These are phyloP conservation scores for Oreortyx pictus DNA, from an alignment of 2,797 vertebrate genomes.

Conservation along the genomic window DNA sequence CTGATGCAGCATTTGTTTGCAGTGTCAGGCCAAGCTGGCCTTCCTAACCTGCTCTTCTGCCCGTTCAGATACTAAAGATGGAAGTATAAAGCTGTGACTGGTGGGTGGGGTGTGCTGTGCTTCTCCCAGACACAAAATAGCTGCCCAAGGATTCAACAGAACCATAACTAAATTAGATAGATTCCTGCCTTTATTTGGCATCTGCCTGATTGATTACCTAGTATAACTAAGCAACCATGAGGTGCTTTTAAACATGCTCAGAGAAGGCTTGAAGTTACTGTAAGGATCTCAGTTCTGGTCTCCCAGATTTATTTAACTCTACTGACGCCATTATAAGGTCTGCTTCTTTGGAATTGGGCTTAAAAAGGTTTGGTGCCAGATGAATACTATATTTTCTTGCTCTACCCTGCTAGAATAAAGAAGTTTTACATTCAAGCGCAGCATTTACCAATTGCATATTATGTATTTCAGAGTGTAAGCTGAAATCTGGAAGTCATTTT, in stretches of 20 bases:
- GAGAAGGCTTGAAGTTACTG: not conserved
- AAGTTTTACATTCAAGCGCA: not conserved
- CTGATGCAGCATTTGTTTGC: fast-evolving
- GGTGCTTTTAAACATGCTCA: not conserved
- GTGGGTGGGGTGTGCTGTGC: not conserved
- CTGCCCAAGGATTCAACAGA: not conserved
- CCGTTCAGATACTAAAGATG: not conserved
- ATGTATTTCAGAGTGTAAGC: not conserved
- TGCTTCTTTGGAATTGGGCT: not conserved
- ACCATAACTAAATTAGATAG: not conserved
- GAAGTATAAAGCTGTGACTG: not conserved
- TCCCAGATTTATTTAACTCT: not conserved
- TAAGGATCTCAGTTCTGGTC: not conserved
- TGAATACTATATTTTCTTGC: not conserved
- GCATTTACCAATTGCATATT: not conserved
- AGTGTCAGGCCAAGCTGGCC: fast-evolving
- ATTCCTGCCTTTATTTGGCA: not conserved
- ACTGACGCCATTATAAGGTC: not conserved
- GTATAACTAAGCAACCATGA: not conserved
- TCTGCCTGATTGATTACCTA: not conserved
- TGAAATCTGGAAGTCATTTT: not conserved
- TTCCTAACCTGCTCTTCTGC: not conserved
- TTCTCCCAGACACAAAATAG: not conserved
- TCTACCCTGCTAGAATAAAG: not conserved
- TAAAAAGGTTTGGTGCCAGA: not conserved